These are phyloP conservation scores for Sarcophaga peregrina DNA, from an alignment of 1,140 invertebrate genomes.

Conservation along the genomic window DNA sequence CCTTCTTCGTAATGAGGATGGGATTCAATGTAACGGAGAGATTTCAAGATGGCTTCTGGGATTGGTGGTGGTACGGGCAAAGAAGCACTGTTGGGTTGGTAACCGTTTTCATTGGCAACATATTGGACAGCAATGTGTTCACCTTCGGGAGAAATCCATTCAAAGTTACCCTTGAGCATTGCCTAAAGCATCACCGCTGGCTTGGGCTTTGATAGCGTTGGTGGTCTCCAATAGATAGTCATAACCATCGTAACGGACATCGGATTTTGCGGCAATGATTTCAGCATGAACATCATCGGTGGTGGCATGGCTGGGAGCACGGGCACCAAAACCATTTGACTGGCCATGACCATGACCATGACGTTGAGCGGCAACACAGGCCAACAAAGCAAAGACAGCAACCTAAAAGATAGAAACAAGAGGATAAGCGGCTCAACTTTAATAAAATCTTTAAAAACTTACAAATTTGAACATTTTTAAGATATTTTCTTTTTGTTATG, in stretches of 20 bases:
- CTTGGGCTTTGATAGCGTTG: conserved; percentile 68
- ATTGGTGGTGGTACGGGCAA: conserved; percentile 76
- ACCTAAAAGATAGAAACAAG: conserved; percentile 44
- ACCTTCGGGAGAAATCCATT: conserved; percentile 74
- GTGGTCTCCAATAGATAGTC: conserved; percentile 67
- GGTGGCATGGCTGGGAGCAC: neutral
- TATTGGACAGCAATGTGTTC: conserved; percentile 73
- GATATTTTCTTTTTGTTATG: conserved; percentile 28
- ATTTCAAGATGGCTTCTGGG: conserved; percentile 73
- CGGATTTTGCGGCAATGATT: conserved; percentile 43
- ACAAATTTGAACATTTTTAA: conserved; percentile 60
- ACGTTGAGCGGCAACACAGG: conserved; percentile 47
- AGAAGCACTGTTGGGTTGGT: conserved; percentile 69
- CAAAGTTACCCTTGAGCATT: conserved; percentile 58
- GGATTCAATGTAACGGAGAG: conserved; percentile 67
- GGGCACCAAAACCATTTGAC: neutral
- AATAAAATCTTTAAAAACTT: conserved; percentile 43
- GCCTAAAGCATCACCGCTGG: conserved; percentile 57
- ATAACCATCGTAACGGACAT: conserved; percentile 66
- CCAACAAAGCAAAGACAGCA: conserved; percentile 55
- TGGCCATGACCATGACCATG: neutral
- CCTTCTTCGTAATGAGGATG: conserved; percentile 52
- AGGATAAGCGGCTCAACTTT: neutral
- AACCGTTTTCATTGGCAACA: conserved; percentile 67
- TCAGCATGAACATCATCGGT: conserved; percentile 49